Evolutionary conservation across 2,888 invertebrate species (phyloP).

Genomic region (Thymelicus acteon): DNA sequence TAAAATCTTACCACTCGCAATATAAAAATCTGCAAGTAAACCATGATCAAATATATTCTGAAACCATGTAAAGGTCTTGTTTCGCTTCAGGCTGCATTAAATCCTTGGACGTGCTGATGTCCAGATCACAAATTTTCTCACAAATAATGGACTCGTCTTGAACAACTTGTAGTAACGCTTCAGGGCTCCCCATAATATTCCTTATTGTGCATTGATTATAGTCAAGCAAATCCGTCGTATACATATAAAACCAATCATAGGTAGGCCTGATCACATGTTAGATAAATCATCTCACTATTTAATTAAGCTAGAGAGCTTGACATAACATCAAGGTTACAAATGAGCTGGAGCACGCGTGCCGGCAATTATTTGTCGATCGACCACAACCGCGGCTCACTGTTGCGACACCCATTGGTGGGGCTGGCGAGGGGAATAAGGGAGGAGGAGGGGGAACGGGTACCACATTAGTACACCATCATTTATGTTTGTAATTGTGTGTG

Average conservation of each 20-base stretch:
- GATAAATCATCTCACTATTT: slow-evolving; percentile 14
- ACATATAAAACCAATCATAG: too few relatives aligned
- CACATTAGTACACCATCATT: slow-evolving; percentile 22
- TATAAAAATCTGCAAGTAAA: too few relatives aligned
- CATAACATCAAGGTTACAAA: slow-evolving; percentile 30
- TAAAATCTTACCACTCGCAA: too few relatives aligned
- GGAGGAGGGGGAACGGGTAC: slow-evolving; percentile 3
- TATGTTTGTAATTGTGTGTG: neutral
- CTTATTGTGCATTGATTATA: neutral
- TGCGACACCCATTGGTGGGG: slow-evolving; percentile 21
- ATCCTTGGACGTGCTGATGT: too few relatives aligned
- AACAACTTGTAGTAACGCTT: too few relatives aligned
- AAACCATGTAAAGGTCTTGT: too few relatives aligned
- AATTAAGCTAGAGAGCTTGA: slow-evolving; percentile 31
- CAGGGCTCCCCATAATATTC: neutral
- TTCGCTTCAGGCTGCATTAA: too few relatives aligned
- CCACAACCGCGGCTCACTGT: slow-evolving; percentile 46
- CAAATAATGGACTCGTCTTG: too few relatives aligned
- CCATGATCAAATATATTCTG: too few relatives aligned
- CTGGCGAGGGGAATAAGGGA: neutral
- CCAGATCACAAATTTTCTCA: too few relatives aligned
- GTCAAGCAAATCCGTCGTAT: neutral
- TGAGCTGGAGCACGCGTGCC: slow-evolving; percentile 36
- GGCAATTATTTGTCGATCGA: slow-evolving; percentile 52
- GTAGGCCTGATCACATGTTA: neutral